These are phyloP conservation scores for Opisthocomus hoazin DNA, from an alignment of 2,113 vertebrate genomes.

Conservation along the genomic window DNA sequence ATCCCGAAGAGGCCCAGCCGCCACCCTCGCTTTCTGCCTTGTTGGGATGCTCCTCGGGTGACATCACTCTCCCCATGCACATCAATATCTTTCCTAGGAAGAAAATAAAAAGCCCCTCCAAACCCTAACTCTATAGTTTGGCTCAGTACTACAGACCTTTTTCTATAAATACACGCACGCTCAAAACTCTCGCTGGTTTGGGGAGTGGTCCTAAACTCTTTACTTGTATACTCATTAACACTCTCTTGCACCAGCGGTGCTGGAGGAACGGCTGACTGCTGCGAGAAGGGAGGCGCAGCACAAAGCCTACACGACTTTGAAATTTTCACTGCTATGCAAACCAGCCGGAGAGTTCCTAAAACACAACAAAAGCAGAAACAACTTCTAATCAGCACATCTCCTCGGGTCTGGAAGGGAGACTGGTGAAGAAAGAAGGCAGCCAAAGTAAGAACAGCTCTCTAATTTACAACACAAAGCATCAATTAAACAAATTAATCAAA, in stretches of 20 bases:
- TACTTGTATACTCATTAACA: neutral
- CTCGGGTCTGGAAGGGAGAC: neutral
- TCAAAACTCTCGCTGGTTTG: neutral
- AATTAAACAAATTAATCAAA: neutral
- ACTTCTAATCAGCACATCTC: rapidly evolving
- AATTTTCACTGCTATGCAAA: neutral
- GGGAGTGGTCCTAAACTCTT: neutral
- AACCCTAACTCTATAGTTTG: neutral
- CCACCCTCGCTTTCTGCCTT: neutral
- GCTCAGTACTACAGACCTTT: neutral
- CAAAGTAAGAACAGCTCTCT: neutral
- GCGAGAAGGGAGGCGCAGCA: rapidly evolving
- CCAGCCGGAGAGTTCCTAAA: neutral
- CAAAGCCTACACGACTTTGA: neutral
- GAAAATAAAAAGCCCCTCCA: neutral
- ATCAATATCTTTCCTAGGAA: neutral
- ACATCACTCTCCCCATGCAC: neutral
- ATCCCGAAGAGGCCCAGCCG: neutral
- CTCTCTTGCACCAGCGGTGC: neutral
- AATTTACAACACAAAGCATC: neutral
- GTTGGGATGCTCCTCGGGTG: neutral
- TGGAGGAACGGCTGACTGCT: neutral
- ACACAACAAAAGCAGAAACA: neutral
- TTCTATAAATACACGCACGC: neutral
- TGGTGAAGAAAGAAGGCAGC: neutral